These are phyloP conservation scores for Andrena camellia DNA, from an alignment of 2,888 invertebrate species.

Conservation along the genomic window DNA sequence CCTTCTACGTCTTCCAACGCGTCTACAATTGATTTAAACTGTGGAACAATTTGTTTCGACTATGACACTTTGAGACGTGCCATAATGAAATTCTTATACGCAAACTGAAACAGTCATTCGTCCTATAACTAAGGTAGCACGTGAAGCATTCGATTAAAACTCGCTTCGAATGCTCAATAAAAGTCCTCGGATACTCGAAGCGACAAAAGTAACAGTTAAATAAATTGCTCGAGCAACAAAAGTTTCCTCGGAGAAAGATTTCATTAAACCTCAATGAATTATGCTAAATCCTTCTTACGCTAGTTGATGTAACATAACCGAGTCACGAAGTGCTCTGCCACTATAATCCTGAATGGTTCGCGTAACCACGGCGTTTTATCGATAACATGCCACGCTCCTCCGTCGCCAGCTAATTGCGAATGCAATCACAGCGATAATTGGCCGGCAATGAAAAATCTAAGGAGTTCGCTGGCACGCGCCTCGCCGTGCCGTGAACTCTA, in stretches of 20 bases:
- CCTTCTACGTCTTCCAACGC: neutral
- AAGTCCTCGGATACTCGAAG: too few relatives aligned
- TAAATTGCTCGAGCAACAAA: neutral
- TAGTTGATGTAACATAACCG: slow-evolving; percentile 13
- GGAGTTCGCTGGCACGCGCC: slow-evolving; percentile 35
- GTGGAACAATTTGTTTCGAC: too few relatives aligned
- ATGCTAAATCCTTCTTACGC: neutral
- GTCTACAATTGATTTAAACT: neutral
- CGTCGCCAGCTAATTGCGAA: slow-evolving; percentile 26
- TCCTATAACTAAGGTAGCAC: too few relatives aligned
- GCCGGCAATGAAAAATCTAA: slow-evolving; percentile 19
- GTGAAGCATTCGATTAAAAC: too few relatives aligned
- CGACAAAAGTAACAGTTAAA: too few relatives aligned
- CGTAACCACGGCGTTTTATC: slow-evolving; percentile 16
- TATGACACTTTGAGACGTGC: too few relatives aligned
- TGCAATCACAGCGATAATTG: slow-evolving; percentile 48
- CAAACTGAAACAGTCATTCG: too few relatives aligned
- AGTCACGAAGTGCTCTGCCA: neutral
- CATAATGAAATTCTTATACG: too few relatives aligned
- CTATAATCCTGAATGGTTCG: neutral
- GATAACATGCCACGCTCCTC: slow-evolving; percentile 7
- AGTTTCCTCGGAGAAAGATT: neutral
- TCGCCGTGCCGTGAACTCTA: slow-evolving; percentile 30
- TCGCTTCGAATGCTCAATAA: too few relatives aligned
- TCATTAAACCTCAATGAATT: too few relatives aligned